Conservation (phyloP, 2,113 vertebrate genomes). For the Coptodon bakossiorum region DNA sequence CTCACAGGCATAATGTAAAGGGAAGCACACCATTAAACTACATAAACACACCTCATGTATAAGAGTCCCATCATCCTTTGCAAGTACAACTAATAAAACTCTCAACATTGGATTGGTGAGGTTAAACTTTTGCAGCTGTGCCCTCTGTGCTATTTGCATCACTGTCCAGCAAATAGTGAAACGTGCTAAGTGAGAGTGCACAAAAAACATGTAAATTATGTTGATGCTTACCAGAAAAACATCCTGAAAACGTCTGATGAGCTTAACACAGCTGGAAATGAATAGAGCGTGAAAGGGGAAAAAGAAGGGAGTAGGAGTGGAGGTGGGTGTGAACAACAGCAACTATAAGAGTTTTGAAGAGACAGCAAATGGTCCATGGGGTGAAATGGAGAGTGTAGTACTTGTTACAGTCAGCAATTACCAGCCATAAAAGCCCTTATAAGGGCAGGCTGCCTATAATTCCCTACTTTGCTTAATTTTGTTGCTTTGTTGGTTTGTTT, state of each 20-base stretch:
- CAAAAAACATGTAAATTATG: slow-evolving; percentile 38
- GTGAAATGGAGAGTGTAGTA: slow-evolving; percentile 2
- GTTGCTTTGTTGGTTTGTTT: background rate
- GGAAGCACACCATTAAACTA: slow-evolving; percentile 16
- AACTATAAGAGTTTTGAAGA: slow-evolving; percentile 32
- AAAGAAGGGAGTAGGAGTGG: slow-evolving; percentile 17
- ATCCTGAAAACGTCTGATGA: background rate
- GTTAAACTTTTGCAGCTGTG: slow-evolving; percentile 55
- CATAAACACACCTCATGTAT: background rate
- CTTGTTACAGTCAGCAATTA: slow-evolving; percentile 6
- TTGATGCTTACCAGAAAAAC: slow-evolving; percentile 27
- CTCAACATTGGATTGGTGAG: slow-evolving; percentile 20
- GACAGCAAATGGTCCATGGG: slow-evolving; percentile 22
- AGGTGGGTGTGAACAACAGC: slow-evolving; percentile 39
- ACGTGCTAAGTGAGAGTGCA: slow-evolving; percentile 24
- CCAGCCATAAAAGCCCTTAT: background rate
- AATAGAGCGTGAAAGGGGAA: background rate
- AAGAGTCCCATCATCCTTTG: slow-evolving; percentile 1
- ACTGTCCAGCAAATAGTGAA: background rate
- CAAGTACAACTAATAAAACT: slow-evolving; percentile 27
- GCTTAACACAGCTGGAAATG: background rate
- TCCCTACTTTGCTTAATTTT: background rate
- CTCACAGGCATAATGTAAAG: background rate
- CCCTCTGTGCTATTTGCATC: slow-evolving; percentile 5
- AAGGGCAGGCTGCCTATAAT: background rate